phyloP scores from a whole-genome alignment of 2,113 vertebrate species.

The Manacus vitellinus region DNA sequence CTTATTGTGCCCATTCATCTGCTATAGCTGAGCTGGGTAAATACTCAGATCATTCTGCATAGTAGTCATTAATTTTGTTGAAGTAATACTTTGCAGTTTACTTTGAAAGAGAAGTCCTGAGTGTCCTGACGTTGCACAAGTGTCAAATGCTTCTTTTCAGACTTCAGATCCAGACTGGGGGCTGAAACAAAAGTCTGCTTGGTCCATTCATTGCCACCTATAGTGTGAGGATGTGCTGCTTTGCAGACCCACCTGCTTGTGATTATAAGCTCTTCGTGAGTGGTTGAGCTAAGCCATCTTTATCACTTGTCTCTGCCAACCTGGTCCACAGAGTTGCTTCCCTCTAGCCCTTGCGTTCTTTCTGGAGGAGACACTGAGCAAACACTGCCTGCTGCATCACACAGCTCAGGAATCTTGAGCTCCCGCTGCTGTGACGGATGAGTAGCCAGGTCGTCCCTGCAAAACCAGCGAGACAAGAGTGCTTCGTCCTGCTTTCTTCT shows the following conservation, averaged over 20 bases:
- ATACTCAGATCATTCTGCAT: not conserved
- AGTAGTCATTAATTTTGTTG: not conserved
- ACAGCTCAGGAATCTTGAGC: not conserved
- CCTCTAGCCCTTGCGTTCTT: not conserved
- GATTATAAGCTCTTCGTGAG: not conserved
- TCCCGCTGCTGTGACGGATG: not conserved
- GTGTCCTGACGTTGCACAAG: not conserved
- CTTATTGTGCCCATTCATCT: not conserved
- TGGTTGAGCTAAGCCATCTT: not conserved
- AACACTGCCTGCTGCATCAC: not conserved
- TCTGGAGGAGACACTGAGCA: not conserved
- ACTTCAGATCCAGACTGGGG: not conserved
- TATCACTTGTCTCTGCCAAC: not conserved
- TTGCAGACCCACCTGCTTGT: not conserved
- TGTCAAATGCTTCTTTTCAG: not conserved
- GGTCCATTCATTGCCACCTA: accelerated
- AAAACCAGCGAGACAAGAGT: not conserved
- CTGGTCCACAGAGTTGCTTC: not conserved
- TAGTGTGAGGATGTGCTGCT: not conserved
- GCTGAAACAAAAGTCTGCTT: not conserved
- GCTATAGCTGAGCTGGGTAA: not conserved
- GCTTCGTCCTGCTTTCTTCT: not conserved
- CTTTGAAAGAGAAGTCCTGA: not conserved
- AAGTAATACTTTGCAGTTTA: not conserved
- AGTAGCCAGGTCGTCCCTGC: not conserved